These are phyloP conservation scores for Gryllus bimaculatus DNA, from an alignment of 1,140 invertebrate genomes.

Conservation along the genomic window DNA sequence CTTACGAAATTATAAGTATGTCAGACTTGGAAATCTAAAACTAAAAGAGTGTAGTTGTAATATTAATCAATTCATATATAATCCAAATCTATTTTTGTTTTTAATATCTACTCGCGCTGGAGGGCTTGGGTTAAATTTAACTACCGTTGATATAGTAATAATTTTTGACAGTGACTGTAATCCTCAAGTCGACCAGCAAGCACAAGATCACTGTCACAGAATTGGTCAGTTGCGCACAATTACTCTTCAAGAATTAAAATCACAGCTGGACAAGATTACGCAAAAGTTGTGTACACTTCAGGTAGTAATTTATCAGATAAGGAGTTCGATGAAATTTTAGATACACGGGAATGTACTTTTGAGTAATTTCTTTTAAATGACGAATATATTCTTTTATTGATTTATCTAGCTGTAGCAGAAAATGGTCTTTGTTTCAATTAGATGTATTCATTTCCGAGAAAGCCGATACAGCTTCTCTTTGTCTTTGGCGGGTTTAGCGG, in stretches of 20 bases:
- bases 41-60: constrained; percentile 32
- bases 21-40: constrained; percentile 46
- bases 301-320: not conserved
- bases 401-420: no score
- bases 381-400: no score
- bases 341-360: not conserved
- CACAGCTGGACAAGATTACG: not conserved
- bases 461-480: not conserved
- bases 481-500: not conserved
- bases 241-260: not conserved
- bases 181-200: constrained; percentile 67
- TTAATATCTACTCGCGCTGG: constrained; percentile 53
- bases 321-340: not conserved
- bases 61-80: constrained; percentile 45
- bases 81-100: constrained; percentile 46
- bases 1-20: constrained; percentile 42
- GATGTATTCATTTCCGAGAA: no score
- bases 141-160: constrained; percentile 65
- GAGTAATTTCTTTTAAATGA: no score
- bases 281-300: not conserved
- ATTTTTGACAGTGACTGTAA: constrained; percentile 71
- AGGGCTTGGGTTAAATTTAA: constrained; percentile 64
- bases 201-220: constrained; percentile 67
- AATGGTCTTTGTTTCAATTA: no score
- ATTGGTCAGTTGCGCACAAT: constrained; percentile 51